These are phyloP conservation scores for Danio rerio DNA, from an alignment of 2,113 vertebrate species.

Conservation along the genomic window GRCz12tu NC_133198.1:23093001-23093500, in stretches of 20 bases:
- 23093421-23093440: no score
- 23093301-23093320: neutral
- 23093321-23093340: neutral
- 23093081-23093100: constrained; percentile 90
- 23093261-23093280: neutral
- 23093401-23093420: neutral
- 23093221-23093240: neutral
- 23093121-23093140: constrained; percentile 92
- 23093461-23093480: neutral
- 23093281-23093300: neutral
- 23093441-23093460: no score
- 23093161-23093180: constrained; percentile 96
- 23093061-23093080: constrained; percentile 87
- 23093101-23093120: constrained; percentile 88
- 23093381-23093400: no score
- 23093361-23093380: no score
- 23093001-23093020: constrained; percentile 84
- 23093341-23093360: no score
- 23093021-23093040: constrained; percentile 86
- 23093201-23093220: neutral
- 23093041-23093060: constrained; percentile 92
- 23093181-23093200: constrained; percentile 85
- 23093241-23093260: neutral
- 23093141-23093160: constrained; percentile 86
- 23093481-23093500: neutral